A percentile compares a stretch with the other conserved stretches of the same genome.
phyloP scores from a whole-genome alignment of 2,113 vertebrate genomes.

The Crocuta crocuta region DNA sequence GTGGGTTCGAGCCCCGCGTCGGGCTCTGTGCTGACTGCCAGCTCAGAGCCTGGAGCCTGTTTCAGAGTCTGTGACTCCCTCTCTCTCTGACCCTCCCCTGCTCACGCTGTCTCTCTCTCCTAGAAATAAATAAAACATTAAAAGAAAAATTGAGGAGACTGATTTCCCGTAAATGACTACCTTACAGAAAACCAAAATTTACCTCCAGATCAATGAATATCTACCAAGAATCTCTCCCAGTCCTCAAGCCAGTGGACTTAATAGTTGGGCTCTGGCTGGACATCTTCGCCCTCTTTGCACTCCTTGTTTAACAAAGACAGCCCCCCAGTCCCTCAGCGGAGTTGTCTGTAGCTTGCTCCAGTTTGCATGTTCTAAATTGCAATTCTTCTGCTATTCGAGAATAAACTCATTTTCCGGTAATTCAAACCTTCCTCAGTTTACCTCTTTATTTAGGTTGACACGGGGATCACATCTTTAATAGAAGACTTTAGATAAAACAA shows the following conservation, averaged over 20 bases:
- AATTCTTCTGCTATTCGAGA: not conserved
- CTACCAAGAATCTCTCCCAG: not conserved
- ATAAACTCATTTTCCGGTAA: not conserved
- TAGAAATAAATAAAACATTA: too few relatives aligned
- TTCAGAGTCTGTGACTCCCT: too few relatives aligned
- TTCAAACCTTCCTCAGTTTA: slow-evolving; percentile 5
- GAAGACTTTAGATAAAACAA: slow-evolving; percentile 47
- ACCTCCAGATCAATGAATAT: not conserved
- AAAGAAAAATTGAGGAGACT: not conserved
- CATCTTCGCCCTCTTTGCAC: not conserved
- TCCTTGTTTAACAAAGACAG: not conserved
- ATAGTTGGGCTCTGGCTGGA: not conserved
- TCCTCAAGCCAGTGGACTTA: not conserved
- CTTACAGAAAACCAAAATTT: not conserved
- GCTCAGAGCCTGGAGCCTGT: too few relatives aligned
- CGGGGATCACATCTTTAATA: slow-evolving; percentile 1
- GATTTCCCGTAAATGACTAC: not conserved
- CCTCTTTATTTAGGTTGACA: not conserved
- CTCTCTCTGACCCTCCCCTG: too few relatives aligned
- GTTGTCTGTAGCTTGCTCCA: not conserved
- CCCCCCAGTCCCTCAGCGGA: not conserved
- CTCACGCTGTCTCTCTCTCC: too few relatives aligned
- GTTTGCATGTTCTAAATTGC: not conserved
- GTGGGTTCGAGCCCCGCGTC: too few relatives aligned
- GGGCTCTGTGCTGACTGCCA: too few relatives aligned